Evolutionary conservation across 2,888 invertebrate genomes (phyloP), one percentile per base, ranked within the genome.

Genomic region (Luffia ferchaultella): DNA sequence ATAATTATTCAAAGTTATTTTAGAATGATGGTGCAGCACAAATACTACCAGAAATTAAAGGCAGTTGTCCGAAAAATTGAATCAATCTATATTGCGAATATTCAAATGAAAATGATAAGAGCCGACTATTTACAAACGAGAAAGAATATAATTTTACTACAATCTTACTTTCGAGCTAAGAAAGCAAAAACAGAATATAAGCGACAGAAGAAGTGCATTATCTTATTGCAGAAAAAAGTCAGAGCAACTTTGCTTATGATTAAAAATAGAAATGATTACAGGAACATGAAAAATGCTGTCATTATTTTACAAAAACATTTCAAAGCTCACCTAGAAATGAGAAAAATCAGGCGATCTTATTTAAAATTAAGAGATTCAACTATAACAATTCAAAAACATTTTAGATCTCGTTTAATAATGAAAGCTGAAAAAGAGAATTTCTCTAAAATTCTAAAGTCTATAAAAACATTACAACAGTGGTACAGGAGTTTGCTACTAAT

Each of bases 171-270:
- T 30, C 20, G 30, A 60, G 62, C 62, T 58, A 58, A 60, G 58
- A 58, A 15, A 42, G 56, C 60, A 7, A 68, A 76, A 45, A 60
- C 67, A 18, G 55, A 67, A 18, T 88, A 77, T 58, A 53, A 70
- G 12, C 55, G 63, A 40, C 58, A 82, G 45, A 84, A 67, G 58
- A 60, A 62, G n/a, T 69, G 78, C 1, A 62, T 67, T 2, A 55
- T 74, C 15, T 56, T 60, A 20, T 59, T 88, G 48, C 88, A 88
- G 58, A 68, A 58, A 48, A 63, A 60, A 17, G 82, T 70, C 58
- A 69, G 67, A 48, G 74, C 78, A 1, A 57, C 62, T n/a, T 52
- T 67, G n/a, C 48, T 58, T 1, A 76, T 73, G 73, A 68, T 65
- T 53, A 58, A 44, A 16, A 58, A 67, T 2, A 67, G 70, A 54